Conservation (phyloP, 2,113 vertebrate genomes). For the Ceyx cyanopectus region DNA sequence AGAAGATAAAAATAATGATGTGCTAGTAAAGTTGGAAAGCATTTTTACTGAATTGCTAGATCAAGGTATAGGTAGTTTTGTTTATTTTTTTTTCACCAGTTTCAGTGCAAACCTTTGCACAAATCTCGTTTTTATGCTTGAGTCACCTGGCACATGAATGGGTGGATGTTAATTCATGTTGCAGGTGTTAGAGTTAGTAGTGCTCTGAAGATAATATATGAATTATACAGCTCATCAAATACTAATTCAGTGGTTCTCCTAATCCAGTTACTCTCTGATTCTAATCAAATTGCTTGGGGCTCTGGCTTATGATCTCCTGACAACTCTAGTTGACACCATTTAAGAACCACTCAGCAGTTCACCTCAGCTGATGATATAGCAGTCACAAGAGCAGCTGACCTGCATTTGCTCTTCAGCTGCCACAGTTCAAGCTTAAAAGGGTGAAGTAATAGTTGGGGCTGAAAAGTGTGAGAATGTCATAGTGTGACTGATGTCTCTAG, state of each 20-base stretch:
- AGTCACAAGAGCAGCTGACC: conserved; percentile 10
- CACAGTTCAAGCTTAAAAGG: conserved; percentile 3
- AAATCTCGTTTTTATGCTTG: not conserved
- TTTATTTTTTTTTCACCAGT: not conserved
- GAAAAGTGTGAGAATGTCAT: not conserved
- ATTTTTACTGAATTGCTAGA: not conserved
- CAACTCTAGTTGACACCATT: conserved; percentile 50
- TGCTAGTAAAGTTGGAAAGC: not conserved
- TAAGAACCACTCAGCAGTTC: conserved; percentile 22
- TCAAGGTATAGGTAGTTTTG: not conserved
- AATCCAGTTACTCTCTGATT: conserved; percentile 54
- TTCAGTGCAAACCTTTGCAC: not conserved
- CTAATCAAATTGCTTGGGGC: conserved; percentile 55
- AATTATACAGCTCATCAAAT: conserved; percentile 45
- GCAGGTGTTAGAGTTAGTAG: not conserved
- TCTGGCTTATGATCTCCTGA: conserved; percentile 59
- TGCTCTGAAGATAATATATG: not conserved
- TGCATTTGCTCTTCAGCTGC: conserved; percentile 17
- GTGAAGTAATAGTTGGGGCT: not conserved
- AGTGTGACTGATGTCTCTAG: not conserved
- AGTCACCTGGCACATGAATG: not conserved
- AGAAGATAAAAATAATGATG: not conserved
- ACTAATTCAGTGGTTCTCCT: conserved; percentile 43
- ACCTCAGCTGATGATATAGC: not conserved
- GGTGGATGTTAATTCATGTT: not conserved